phyloP scores from a whole-genome alignment of 1,140 invertebrate species.

The Nebria ingens region DNA sequence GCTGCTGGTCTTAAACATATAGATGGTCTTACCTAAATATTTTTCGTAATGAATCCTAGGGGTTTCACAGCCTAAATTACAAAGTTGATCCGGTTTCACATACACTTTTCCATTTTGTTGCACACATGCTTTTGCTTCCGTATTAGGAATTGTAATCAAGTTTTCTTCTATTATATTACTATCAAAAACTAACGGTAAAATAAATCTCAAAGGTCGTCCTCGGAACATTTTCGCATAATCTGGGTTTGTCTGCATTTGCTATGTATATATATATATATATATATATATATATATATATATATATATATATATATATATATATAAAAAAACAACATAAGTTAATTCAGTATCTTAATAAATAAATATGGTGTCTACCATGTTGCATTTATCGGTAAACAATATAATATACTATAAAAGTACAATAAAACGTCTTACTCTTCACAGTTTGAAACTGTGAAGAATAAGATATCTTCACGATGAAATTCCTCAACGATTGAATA shows the following conservation, averaged over 20 bases:
- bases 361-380: not conserved
- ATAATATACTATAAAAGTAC: no score
- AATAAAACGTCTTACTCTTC: no score
- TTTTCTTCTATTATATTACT: constrained; percentile 28
- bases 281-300: constrained; percentile 13
- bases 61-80: constrained; percentile 70
- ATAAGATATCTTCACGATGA: no score
- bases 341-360: no score
- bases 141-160: constrained; percentile 38
- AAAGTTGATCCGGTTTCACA: constrained; percentile 53
- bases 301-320: no score
- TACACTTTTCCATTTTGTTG: constrained; percentile 39
- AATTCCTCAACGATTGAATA: constrained; percentile 1
- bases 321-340: no score
- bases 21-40: constrained; percentile 53
- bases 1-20: no score
- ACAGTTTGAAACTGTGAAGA: no score
- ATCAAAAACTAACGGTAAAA: constrained; percentile 44
- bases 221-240: constrained; percentile 71
- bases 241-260: constrained; percentile 67
- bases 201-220: constrained; percentile 60
- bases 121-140: constrained; percentile 41
- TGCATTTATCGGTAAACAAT: no score
- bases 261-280: constrained; percentile 17
- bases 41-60: constrained; percentile 67